Base-by-base conservation (phyloP, 2,797 vertebrate genomes). In the Gorsachius magnificus region DNA sequence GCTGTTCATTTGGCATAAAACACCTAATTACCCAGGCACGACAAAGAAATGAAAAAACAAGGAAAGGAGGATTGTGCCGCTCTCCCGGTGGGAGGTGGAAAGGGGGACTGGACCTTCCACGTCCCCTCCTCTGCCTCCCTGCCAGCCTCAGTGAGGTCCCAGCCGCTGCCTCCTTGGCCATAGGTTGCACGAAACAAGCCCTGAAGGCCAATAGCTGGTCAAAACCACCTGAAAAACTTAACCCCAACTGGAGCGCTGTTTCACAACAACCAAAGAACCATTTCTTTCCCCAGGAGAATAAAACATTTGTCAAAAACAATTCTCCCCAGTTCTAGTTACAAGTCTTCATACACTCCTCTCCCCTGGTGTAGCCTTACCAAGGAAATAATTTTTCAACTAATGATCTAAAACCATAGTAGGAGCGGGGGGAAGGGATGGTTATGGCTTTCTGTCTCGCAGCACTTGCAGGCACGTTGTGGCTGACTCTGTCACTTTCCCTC, bases 1-100 rank as follows among this genome's bases (percentile, higher is more conserved):
- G 89, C 84, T 97, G 91, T 94, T 96, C 89, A 36, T 48, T 83
- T 95, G 95, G 90, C 92, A 93, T 26, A 41, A 50, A 77, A 5
- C 56, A 41, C 53, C 24, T 46, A 10, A 48, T 58, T 57, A 76
- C 25, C 35, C 61, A 80, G 45, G 31, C 78, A 4, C 1, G 11
- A 54, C 65, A 83, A 64, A 82, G 80, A 65, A 46, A 66, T 36
- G 19, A 51, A 85, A 71, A 48, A 74, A 56, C 12, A 14, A 24
- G 46, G 83, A 50, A 76, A 69, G 41, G 9, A 66, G 4, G 41
- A 78, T 6, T 5, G 16, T 54, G 48, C 46, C 2, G 7, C 43
- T 82, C 28, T 82, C 43, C 38, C 4, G 3, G 17, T 0, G 7
- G 14, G 53, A 90, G 41, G 36, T 63, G 31, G 64, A 88, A 89